Base-by-base conservation (phyloP, 2,888 invertebrate genomes). In the Sacculina carcini region DNA sequence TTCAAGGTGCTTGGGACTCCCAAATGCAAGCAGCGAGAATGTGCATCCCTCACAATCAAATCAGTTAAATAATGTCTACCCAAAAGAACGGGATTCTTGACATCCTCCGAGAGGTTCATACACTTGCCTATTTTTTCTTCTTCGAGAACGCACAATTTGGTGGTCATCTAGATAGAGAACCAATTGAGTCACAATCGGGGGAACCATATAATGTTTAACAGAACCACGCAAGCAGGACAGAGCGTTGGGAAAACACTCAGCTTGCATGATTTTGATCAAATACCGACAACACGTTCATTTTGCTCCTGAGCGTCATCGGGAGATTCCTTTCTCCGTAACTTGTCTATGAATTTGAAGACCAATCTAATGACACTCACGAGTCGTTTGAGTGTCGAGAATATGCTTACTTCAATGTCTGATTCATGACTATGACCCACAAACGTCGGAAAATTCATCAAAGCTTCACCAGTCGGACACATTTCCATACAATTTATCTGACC, bases 21-120 rank as follows among this genome's bases (percentile, higher is more conserved):
- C 6, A 51, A 14, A 24, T 51, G 46, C 14, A 19, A 21, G 26
- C 47, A 47, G n/a, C 36, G 36, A 7, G 7, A 7, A 32, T 51
- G 47, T 10, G n/a, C 24, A 23, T 51, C 36, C 16, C 21, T 2
- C 14, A 47, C 28, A n/a, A 51, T 47, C 16, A 51, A 28, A 2
- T 19, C 32, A 1, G 47, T 34, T 2, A 51, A 14, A n/a, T 40
- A 16, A 5, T 14, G 12, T 12, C 23, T 29, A 19, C 16, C 7
- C 14, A 51, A 14, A 5, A 51, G 36, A 34, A 51, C 23, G 5
- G 51, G 51, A 24, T 51, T 47, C 5, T 7, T 19, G 2, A 47
- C 26, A 10, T n/a, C 21, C n/a, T 26, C 32, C 9, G 14, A 12
- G 4, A 34, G 19, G n/a, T 36, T 24, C 16, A 34, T 47, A 21